These are phyloP conservation scores for Ranitomeya imitator DNA, from an alignment of 2,113 vertebrate species.

Conservation along the genomic window DNA sequence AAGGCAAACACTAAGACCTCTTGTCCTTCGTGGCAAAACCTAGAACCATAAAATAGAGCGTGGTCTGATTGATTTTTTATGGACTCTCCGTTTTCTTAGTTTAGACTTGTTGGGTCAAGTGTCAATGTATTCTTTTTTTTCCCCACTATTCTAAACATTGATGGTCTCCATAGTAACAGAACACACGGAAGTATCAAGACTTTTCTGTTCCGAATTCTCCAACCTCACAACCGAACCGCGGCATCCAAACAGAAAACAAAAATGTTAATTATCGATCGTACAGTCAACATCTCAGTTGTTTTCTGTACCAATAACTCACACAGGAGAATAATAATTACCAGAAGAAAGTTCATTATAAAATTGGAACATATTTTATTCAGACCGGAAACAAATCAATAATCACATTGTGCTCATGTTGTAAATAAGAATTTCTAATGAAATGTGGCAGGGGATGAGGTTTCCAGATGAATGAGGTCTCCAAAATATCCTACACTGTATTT, in stretches of 20 bases:
- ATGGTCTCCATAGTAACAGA: conserved; percentile 24
- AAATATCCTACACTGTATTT: neutral
- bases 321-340: conserved; percentile 22
- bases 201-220: neutral
- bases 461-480: neutral
- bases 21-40: too few relatives aligned
- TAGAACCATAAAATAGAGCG: too few relatives aligned
- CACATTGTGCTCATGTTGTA: neutral
- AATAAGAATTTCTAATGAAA: neutral
- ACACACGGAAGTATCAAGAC: neutral
- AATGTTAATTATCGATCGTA: conserved; percentile 16
- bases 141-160: neutral
- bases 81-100: too few relatives aligned
- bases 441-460: neutral
- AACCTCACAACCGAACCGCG: neutral
- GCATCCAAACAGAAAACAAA: neutral
- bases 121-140: neutral
- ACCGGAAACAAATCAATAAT: conserved; percentile 4
- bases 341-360: conserved; percentile 15
- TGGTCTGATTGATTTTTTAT: too few relatives aligned
- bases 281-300: conserved; percentile 29
- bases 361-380: neutral
- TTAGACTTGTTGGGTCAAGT: too few relatives aligned
- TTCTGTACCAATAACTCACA: neutral
- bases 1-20: too few relatives aligned